These are phyloP conservation scores for Pardalotus punctatus DNA, from an alignment of 2,113 vertebrate genomes.

Conservation along the genomic window DNA sequence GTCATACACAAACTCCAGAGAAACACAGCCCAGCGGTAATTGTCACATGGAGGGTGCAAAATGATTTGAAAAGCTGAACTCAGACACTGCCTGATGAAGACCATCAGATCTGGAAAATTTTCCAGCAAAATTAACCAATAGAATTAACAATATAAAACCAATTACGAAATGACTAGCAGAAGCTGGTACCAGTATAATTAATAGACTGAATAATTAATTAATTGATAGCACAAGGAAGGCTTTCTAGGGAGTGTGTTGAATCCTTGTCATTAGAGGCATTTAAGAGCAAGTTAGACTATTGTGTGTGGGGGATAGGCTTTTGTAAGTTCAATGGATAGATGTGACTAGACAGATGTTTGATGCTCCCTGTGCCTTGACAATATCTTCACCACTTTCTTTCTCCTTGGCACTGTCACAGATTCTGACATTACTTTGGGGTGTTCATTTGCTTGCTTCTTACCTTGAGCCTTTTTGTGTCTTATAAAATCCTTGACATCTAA, in stretches of 20 bases:
- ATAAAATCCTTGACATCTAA: neutral
- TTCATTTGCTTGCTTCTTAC: neutral
- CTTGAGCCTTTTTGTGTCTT: neutral
- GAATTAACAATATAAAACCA: neutral
- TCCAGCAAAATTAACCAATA: neutral
- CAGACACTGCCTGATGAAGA: neutral
- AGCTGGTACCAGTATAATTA: neutral
- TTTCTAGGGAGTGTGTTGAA: neutral
- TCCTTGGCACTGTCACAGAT: neutral
- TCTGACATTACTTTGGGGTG: neutral
- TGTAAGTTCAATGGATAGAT: neutral
- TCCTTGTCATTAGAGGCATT: neutral
- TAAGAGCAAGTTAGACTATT: neutral
- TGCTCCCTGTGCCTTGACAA: neutral
- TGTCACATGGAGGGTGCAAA: neutral
- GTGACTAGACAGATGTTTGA: neutral
- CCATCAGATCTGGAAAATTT: neutral
- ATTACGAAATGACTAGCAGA: neutral
- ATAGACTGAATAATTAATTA: neutral
- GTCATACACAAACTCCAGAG: neutral
- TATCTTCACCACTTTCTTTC: neutral
- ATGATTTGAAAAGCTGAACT: neutral
- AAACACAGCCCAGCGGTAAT: neutral
- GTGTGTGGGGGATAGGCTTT: neutral
- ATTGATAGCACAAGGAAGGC: neutral